Conservation (phyloP, 2,113 vertebrate species). For the Dasypus novemcinctus region DNA sequence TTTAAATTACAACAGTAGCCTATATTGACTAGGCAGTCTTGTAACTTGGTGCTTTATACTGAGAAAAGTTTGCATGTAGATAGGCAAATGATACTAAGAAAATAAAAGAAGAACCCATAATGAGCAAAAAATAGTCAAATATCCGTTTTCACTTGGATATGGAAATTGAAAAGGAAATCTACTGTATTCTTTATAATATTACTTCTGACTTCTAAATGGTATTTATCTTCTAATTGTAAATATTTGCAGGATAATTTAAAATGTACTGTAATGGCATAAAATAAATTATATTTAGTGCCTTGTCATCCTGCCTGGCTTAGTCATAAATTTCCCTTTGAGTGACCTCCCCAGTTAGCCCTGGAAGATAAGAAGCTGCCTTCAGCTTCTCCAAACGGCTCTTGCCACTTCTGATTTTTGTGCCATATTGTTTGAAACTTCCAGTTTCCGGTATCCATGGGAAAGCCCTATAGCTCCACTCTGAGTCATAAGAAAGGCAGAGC, state of each 20-base stretch:
- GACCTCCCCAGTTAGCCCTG: too few relatives aligned
- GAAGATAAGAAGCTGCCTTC: too few relatives aligned
- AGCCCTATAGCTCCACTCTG: too few relatives aligned
- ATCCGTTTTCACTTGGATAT: not conserved
- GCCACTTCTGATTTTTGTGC: too few relatives aligned
- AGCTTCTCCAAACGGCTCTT: too few relatives aligned
- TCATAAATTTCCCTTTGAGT: too few relatives aligned
- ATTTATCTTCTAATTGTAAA: conserved; percentile 21
- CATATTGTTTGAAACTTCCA: too few relatives aligned
- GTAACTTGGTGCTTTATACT: not conserved
- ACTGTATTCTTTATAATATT: not conserved
- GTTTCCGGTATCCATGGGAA: too few relatives aligned
- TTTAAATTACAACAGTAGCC: not conserved
- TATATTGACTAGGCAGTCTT: not conserved
- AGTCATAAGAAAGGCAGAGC: too few relatives aligned
- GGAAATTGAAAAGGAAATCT: conserved; percentile 18
- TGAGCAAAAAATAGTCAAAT: not conserved
- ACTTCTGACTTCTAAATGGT: conserved; percentile 45
- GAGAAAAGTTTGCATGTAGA: not conserved
- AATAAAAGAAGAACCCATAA: not conserved
- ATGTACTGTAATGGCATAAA: too few relatives aligned
- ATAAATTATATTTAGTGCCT: too few relatives aligned
- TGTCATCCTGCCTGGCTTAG: too few relatives aligned
- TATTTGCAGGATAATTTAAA: conserved; percentile 22
- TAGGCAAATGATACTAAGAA: not conserved